Base-by-base conservation (phyloP, 2,113 vertebrate genomes). In the Passerina amoena region DNA sequence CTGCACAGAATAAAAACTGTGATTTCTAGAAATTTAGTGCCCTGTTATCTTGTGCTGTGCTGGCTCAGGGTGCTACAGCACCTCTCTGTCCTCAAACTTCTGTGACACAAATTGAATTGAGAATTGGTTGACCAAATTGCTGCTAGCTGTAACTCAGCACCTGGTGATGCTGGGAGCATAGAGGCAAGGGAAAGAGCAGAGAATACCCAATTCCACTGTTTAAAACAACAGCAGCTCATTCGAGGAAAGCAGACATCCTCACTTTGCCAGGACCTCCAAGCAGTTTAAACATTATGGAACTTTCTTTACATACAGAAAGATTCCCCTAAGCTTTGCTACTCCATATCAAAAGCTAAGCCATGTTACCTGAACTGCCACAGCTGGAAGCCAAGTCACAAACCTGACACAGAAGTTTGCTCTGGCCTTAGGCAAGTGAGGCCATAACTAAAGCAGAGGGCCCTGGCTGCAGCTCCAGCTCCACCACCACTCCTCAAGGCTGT, bases 21-120 rank as follows among this genome's bases (percentile, higher is more conserved):
- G 2, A 51, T 33, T 65, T 65, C 48, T 23, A 48, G 54, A 42
- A 38, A 64, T 16, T 11, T 7, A 51, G 71, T 37, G 57, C 8
- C 31, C 57, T 35, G 6, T 30, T 53, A 88, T 23, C 53, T 56
- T 2, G 0, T 0, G 0, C 59, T 64, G 30, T 11, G 30, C 59
- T 31, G 35, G 35, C 38, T 71, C 60, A 12, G 6, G 12, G 31
- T 7, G 1, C 40, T 50, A 68, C 12, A 33, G 37, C 47, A 79
- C 18, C 61, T 50, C 27, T 60, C 56, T 50, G 38, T 31, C 38
- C 82, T 68, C 80, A 70, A 54, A 56, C 37, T 47, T 42, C 1
- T 42, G 15, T 10, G 45, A 88, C 40, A 38, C 4, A 17, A 57
- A 63, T 13, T 44, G 12, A 37, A 57, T 0, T 11, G 12, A 89